These are phyloP conservation scores for Eclectus roratus DNA, from an alignment of 2,113 vertebrate species.

Conservation along the genomic window DNA sequence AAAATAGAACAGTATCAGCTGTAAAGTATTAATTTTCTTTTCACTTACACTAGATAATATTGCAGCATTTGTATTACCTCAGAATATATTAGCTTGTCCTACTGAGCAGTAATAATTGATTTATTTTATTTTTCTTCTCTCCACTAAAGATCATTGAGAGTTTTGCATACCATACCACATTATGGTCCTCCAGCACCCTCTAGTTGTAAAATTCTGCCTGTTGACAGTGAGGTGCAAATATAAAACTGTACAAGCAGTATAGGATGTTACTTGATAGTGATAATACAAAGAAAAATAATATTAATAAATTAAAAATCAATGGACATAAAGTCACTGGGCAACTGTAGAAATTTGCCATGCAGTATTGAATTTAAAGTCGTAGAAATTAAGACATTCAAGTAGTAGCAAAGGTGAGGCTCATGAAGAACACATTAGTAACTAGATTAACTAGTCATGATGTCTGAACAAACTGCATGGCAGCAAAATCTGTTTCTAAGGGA, in stretches of 20 bases:
- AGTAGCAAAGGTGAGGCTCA: not conserved
- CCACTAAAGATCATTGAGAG: not conserved
- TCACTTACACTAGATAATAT: not conserved
- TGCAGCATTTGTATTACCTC: not conserved
- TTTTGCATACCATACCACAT: not conserved
- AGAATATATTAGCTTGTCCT: not conserved
- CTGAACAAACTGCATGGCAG: not conserved
- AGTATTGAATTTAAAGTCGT: not conserved
- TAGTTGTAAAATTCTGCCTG: conserved; percentile 50
- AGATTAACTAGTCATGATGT: not conserved
- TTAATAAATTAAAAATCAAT: not conserved
- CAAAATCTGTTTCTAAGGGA: conserved; percentile 6
- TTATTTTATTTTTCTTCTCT: conserved; percentile 31
- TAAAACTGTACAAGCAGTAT: not conserved
- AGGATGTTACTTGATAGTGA: not conserved
- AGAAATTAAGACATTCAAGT: not conserved
- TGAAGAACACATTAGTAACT: not conserved
- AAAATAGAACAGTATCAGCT: not conserved
- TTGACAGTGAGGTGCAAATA: not conserved
- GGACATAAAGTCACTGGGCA: not conserved
- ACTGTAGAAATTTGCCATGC: not conserved
- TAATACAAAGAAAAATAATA: not conserved
- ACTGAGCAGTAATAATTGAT: conserved; percentile 18
- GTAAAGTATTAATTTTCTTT: conserved; percentile 21
- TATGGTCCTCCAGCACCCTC: conserved; percentile 53